Conservation (phyloP, 1,140 invertebrate species). For the Popillia japonica region DNA sequence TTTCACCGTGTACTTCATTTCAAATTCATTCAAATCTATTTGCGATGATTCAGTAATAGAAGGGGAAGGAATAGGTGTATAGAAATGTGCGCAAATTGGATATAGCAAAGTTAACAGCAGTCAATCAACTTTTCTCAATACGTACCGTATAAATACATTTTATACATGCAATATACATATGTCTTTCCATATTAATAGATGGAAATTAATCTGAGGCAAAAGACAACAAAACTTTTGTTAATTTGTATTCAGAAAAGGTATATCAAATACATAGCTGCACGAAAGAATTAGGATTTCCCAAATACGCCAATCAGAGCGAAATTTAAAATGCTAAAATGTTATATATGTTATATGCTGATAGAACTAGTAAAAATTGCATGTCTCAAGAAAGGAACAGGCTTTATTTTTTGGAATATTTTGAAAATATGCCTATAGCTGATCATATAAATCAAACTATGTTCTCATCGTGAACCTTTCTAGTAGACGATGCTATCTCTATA, state of each 20-base stretch:
- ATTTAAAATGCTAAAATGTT: neutral
- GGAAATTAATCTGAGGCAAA: neutral
- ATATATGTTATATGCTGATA: neutral
- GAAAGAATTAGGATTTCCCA: conserved; percentile 14
- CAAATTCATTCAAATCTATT: too few species aligned
- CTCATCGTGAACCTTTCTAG: too few species aligned
- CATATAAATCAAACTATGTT: too few species aligned
- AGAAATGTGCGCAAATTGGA: neutral
- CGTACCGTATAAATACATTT: neutral
- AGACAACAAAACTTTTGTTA: neutral
- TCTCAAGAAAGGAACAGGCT: too few species aligned
- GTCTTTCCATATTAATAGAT: neutral
- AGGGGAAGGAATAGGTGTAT: too few species aligned
- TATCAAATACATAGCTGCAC: neutral
- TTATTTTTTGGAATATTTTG: too few species aligned
- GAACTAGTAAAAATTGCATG: too few species aligned
- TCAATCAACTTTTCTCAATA: neutral
- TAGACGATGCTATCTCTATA: too few species aligned
- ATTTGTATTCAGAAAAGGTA: neutral
- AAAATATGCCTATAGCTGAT: too few species aligned
- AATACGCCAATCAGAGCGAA: conserved; percentile 8
- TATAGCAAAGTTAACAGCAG: neutral
- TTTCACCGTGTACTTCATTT: too few species aligned
- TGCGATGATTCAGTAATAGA: too few species aligned
- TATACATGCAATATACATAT: neutral